A percentile compares a stretch with the other conserved stretches of the same genome.
Conservation (phyloP, 2,113 vertebrate genomes). For the Microcebus lehilahytsara region DNA sequence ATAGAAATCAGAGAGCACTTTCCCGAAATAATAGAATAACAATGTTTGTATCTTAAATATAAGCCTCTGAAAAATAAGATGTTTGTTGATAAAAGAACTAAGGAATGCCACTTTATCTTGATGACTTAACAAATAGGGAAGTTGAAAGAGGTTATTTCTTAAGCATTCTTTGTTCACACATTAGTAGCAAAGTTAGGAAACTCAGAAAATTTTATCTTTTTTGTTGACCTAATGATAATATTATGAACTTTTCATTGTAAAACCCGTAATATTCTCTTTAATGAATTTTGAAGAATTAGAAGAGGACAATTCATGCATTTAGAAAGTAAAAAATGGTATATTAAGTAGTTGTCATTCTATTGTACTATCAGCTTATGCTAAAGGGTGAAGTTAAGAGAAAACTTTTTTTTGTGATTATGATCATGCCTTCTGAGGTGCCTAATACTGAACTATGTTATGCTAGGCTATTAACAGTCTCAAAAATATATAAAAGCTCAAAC, state of each 20-base stretch:
- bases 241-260: not conserved
- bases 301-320: not conserved
- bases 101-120: not conserved
- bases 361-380: too few relatives aligned
- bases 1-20: conserved; percentile 39
- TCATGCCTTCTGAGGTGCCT: not conserved
- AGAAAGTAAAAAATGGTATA: not conserved
- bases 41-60: conserved; percentile 12
- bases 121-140: not conserved
- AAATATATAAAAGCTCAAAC: not conserved
- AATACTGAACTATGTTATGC: fast-evolving
- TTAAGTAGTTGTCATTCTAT: not conserved
- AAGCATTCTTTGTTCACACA: not conserved
- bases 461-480: not conserved
- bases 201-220: not conserved
- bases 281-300: not conserved
- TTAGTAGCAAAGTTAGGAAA: conserved; percentile 16
- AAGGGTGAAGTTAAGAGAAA: not conserved
- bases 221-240: conserved; percentile 1
- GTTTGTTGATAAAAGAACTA: conserved; percentile 32
- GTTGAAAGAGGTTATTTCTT: not conserved
- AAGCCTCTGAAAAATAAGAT: not conserved
- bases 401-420: too few relatives aligned
- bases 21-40: conserved; percentile 16
- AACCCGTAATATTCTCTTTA: not conserved